Conservation (phyloP, 2,888 invertebrate species). For the Leptogaster cylindrica region DNA sequence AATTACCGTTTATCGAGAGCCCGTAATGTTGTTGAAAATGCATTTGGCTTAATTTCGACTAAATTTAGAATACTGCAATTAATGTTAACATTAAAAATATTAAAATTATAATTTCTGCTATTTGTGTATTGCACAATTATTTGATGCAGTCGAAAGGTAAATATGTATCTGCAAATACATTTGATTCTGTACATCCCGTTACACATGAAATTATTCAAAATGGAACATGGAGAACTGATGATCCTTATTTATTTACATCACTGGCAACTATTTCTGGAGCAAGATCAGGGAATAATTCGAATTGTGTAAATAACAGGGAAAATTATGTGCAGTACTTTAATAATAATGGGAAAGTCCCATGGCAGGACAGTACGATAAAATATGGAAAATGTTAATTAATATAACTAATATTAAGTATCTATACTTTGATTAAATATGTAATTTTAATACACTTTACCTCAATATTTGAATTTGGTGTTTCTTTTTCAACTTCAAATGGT, state of each 20-base stretch:
- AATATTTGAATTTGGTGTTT: neutral
- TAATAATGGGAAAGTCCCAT: slow-evolving; percentile 4
- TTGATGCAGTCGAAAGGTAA: too few relatives aligned
- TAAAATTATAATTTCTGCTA: too few relatives aligned
- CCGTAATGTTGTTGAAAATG: slow-evolving; percentile 13
- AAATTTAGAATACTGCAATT: neutral
- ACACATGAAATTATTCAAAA: too few relatives aligned
- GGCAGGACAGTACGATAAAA: slow-evolving; percentile 16
- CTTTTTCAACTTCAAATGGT: neutral
- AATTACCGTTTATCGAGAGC: slow-evolving; percentile 17
- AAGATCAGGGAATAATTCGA: neutral
- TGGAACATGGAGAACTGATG: too few relatives aligned
- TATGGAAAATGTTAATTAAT: slow-evolving; percentile 12
- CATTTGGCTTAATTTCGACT: neutral
- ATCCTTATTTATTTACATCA: neutral
- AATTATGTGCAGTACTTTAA: neutral
- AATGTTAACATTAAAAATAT: too few relatives aligned
- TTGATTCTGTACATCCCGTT: too few relatives aligned
- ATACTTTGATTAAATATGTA: neutral
- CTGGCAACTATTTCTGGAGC: neutral
- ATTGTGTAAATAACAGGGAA: neutral
- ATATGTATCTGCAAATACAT: too few relatives aligned
- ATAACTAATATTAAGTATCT: too few relatives aligned
- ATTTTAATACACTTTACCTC: neutral
- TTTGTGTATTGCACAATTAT: too few relatives aligned